Evolutionary conservation across 2,888 invertebrate genomes (phyloP).

Genomic region (Caenorhabditis drosophilae): DNA sequence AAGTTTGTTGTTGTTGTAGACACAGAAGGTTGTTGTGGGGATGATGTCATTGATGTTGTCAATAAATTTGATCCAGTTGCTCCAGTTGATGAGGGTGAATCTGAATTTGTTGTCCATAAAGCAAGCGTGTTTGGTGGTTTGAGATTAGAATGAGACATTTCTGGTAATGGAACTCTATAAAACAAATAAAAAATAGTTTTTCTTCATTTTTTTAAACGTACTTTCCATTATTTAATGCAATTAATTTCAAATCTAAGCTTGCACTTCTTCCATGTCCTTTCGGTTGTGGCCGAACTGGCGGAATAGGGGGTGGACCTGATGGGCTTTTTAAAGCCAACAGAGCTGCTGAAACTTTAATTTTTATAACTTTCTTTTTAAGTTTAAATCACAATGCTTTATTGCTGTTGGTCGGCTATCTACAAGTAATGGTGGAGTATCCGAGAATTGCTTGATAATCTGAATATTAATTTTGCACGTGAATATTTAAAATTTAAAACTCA

Average conservation of each 20-base stretch:
- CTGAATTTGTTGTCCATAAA: slow-evolving; percentile 19
- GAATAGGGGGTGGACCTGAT: slow-evolving; percentile 65
- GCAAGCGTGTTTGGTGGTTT: slow-evolving; percentile 21
- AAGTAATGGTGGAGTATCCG: slow-evolving; percentile 63
- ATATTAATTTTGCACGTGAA: background rate
- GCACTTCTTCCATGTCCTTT: slow-evolving; percentile 62
- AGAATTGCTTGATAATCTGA: slow-evolving; percentile 54
- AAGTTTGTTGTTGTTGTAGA: slow-evolving; percentile 20
- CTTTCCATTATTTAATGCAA: slow-evolving; percentile 8
- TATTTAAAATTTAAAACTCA: too few species aligned
- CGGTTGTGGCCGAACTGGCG: slow-evolving; percentile 60
- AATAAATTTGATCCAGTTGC: background rate
- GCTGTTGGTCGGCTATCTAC: slow-evolving; percentile 64
- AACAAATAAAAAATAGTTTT: background rate
- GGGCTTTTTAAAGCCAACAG: slow-evolving; percentile 48
- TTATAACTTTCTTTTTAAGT: background rate
- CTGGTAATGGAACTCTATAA: too few species aligned
- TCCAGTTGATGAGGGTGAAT: slow-evolving; percentile 1
- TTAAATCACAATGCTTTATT: slow-evolving; percentile 37
- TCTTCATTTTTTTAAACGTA: background rate
- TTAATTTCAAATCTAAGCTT: slow-evolving; percentile 61
- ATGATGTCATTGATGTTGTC: background rate
- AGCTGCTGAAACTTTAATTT: slow-evolving; percentile 11
- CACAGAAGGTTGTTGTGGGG: slow-evolving; percentile 5
- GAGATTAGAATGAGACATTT: too few species aligned